Conservation (phyloP, 2,888 invertebrate genomes). For the Eubasilissa splendida region DNA sequence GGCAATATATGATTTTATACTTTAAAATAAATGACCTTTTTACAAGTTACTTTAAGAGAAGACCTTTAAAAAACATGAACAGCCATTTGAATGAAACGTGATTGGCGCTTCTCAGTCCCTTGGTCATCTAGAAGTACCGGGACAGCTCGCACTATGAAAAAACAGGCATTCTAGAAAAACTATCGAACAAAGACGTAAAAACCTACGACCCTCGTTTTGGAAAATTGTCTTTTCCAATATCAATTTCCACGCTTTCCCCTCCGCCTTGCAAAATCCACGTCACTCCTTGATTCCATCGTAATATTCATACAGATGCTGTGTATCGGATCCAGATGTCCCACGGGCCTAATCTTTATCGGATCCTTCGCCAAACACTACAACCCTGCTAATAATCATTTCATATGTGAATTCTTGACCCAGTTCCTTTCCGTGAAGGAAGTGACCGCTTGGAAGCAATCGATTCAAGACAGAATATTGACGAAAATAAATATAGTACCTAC, state of each 20-base stretch:
- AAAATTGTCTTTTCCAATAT: conserved; percentile 51
- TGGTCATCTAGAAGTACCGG: conserved; percentile 30
- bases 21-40: no score
- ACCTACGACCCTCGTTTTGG: conserved; percentile 41
- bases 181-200: conserved; percentile 53
- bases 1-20: no score
- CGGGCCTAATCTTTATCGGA: conserved; percentile 14
- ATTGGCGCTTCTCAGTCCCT: conserved; percentile 30
- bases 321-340: conserved; percentile 20
- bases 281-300: conserved; percentile 20
- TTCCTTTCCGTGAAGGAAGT: background rate
- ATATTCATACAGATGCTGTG: conserved; percentile 28
- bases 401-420: background rate
- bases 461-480: no score
- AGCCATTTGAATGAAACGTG: conserved; percentile 40
- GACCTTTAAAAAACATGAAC: background rate
- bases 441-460: no score
- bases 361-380: background rate
- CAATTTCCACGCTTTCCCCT: conserved; percentile 49
- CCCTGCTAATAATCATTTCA: background rate
- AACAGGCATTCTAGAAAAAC: conserved; percentile 21
- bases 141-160: conserved; percentile 8
- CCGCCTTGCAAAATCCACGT: conserved; percentile 38
- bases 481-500: no score
- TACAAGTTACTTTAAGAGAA: no score